These are phyloP conservation scores for Nerophis lumbriciformis DNA, from an alignment of 2,113 vertebrate genomes.

Conservation along the genomic window DNA sequence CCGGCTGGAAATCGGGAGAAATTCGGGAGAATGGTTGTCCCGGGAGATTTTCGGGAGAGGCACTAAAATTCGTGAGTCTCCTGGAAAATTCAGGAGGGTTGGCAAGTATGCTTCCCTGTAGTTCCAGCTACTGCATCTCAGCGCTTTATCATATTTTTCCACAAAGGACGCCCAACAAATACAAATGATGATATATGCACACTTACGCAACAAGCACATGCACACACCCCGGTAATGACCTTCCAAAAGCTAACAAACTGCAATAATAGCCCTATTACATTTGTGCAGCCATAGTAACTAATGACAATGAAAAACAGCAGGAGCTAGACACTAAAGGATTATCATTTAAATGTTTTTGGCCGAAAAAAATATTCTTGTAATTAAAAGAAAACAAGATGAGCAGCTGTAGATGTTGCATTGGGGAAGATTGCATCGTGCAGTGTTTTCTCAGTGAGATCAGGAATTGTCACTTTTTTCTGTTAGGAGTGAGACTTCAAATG, in stretches of 20 bases:
- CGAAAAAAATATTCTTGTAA: constrained; percentile 14
- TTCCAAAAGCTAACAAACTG: constrained; percentile 29
- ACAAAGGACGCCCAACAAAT: constrained; percentile 15
- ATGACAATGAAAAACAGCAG: constrained; percentile 38
- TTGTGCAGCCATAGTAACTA: constrained; percentile 34
- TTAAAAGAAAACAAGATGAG: constrained; percentile 12
- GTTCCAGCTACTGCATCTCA: constrained; percentile 21
- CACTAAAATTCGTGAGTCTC: too few species aligned
- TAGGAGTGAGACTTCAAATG: not conserved
- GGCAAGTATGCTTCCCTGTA: too few species aligned
- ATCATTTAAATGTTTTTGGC: constrained; percentile 10
- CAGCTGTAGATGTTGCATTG: constrained; percentile 22
- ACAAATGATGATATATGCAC: constrained; percentile 20
- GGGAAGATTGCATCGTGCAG: constrained; percentile 29
- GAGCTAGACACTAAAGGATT: constrained; percentile 21
- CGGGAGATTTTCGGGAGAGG: too few species aligned
- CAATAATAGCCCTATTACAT: constrained; percentile 35
- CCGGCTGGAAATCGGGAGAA: too few species aligned
- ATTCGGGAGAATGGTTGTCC: too few species aligned
- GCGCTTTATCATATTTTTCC: constrained; percentile 34
- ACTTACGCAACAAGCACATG: constrained; percentile 2
- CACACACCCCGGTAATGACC: constrained; percentile 43
- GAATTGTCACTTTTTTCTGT: constrained; percentile 1
- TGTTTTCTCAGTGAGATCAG: not conserved
- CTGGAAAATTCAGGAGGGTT: too few species aligned